Evolutionary conservation across 1,140 invertebrate species (phyloP), one percentile per base, ranked within the genome.

Genomic region (Phenacoccus solenopsis): DNA sequence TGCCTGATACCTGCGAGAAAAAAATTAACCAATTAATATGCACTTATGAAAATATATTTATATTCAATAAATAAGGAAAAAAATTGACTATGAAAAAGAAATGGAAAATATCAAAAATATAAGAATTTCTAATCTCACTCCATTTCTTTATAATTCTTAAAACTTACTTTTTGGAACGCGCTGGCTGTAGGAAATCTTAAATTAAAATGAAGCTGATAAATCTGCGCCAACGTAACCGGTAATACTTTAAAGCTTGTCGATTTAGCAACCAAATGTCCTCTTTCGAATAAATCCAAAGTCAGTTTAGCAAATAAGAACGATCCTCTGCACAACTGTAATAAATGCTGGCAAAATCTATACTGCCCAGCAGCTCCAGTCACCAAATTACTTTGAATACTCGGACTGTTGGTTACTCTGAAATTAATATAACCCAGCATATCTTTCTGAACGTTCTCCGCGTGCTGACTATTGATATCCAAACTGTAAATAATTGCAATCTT

Each of bases 131-230:
- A 32, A 32, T 32, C 30, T 32, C 5, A n/a, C n/a, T 13, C 30
- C 30, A 7, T 32, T 32, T 7, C 30, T 32, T 7, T n/a, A n/a
- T 49, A 32, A n/a, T n/a, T n/a, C n/a, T n/a, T n/a, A 28, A 56
- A 49, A 56, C 71, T 76, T 12, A 93, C 88, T 79, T 93, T 93
- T 73, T 96, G 91, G 78, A 94, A 97, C 0, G 93, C 92, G 32
- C 90, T 83, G 0, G 88, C 85, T 13, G 92, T 96, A 20, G 93
- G 93, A 79, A 97, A 98, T 73, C 88, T 82, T 25, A 96, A 79
- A 81, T 98, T 97, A 78, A 98, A 98, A 80, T 94, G 89, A 10
- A 98, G 80, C 71, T 93, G 81, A 77, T 96, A 98, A 76, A 98
- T 92, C 80, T 98, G 93, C 0, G 90, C 88, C 22, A 98, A 80